phyloP scores from a whole-genome alignment of 2,888 invertebrate species.

The Deilephila elpenor region DNA sequence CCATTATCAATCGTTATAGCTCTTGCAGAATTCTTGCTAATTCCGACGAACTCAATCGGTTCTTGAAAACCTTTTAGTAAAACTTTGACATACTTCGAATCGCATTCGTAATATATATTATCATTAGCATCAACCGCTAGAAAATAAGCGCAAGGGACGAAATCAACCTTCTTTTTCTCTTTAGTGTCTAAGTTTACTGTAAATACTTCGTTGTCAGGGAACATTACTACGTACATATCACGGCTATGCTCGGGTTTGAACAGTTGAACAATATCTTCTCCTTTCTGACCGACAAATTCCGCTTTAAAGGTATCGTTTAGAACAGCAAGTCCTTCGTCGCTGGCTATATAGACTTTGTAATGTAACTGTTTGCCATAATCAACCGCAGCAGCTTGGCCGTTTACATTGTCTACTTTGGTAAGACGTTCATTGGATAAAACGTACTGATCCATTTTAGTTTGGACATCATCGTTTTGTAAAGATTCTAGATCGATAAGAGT shows the following conservation, averaged over 20 bases:
- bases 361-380: conserved; percentile 51
- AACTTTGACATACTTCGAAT: conserved; percentile 77
- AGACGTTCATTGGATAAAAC: conserved; percentile 63
- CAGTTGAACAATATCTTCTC: conserved; percentile 75
- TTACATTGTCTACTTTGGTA: conserved; percentile 67
- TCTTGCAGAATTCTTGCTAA: conserved; percentile 70
- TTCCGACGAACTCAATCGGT: conserved; percentile 74
- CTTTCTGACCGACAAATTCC: conserved; percentile 65
- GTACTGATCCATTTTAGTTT: conserved; percentile 79
- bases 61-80: conserved; percentile 73
- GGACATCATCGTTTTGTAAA: conserved; percentile 70
- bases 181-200: conserved; percentile 62
- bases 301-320: conserved; percentile 66
- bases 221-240: conserved; percentile 68
- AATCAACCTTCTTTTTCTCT: conserved; percentile 65
- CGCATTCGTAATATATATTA: conserved; percentile 76
- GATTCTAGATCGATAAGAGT: conserved; percentile 75
- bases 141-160: conserved; percentile 74
- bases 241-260: conserved; percentile 64
- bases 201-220: conserved; percentile 72
- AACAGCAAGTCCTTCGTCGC: conserved; percentile 67
- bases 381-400: conserved; percentile 74
- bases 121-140: conserved; percentile 69
- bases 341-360: conserved; percentile 70
- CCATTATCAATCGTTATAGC: conserved; percentile 62